Evolutionary conservation across 64 coral and sea anemone species (phyloP).

Genomic region (Pachyseris speciosa): DNA sequence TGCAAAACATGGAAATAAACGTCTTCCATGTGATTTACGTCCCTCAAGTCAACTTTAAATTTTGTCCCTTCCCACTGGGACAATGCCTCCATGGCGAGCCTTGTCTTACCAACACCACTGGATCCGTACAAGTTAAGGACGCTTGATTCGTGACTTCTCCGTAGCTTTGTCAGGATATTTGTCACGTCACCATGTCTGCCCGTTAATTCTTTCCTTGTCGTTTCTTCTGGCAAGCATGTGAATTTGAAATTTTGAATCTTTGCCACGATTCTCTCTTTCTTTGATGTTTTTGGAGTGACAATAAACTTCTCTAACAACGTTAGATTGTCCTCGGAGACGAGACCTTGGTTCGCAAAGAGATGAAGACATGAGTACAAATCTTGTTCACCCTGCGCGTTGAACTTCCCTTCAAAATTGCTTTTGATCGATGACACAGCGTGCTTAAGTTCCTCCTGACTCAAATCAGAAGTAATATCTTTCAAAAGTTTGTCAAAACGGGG

Average conservation of each 20-base stretch:
- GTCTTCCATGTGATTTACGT: not conserved
- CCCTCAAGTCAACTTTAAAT: conserved; percentile 18
- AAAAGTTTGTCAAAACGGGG: conserved; percentile 4
- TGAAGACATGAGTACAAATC: conserved; percentile 29
- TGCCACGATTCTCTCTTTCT: not conserved
- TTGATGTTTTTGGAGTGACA: conserved; percentile 11
- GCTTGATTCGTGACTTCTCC: not conserved
- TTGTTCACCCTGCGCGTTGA: not conserved
- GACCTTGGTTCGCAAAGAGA: conserved; percentile 12
- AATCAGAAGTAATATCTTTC: not conserved
- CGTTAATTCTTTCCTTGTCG: not conserved
- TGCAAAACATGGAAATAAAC: not conserved
- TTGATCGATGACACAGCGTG: conserved; percentile 20
- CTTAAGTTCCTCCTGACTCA: conserved; percentile 5
- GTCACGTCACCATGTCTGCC: conserved; percentile 3
- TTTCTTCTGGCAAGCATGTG: not conserved
- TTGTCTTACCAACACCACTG: conserved; percentile 37
- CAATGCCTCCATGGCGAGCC: not conserved
- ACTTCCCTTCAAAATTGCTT: conserved; percentile 14
- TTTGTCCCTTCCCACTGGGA: not conserved
- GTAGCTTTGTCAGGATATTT: not conserved
- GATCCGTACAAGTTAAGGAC: conserved; percentile 30
- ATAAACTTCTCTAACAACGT: conserved; percentile 38
- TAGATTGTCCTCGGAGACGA: conserved; percentile 28
- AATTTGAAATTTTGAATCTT: conserved; percentile 15